Base-by-base conservation (phyloP, 2,888 invertebrate species). In the Boloria selene region DNA sequence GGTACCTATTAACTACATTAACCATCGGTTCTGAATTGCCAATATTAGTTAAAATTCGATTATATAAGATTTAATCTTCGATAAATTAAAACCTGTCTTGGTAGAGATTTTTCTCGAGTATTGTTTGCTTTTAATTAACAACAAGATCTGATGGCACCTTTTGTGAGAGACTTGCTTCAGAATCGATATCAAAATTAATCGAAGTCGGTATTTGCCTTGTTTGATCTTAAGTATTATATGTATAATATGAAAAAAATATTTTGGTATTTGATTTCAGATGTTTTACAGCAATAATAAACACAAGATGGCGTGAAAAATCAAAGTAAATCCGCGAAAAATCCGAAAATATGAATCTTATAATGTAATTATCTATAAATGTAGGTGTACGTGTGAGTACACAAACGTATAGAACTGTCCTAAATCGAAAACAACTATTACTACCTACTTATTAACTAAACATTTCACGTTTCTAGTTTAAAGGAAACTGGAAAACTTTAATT, bases 61-160 rank as follows among this genome's bases (percentile, higher is more conserved):
- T 69, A 64, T 53, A 22, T 51, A 51, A 69, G 70, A 70, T 65
- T 65, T 64, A 70, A 63, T 67, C 63, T 58, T 54, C 51, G 67
- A 61, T 67, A 69, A 67, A 69, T 69, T 69, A 65, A 68, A 65
- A 59, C 45, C 64, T 59, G 65, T 65, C 65, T 68, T 58, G 56
- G 63, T 13, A 67, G 70, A 58, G 63, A 64, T 66, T 68, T 70
- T 70, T 70, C 65, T 62, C 62, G 62, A 52, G 61, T 64, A 68
- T 68, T 74, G 72, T 74, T 74, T 73, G 71, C 70, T 71, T 74
- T 74, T 72, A 73, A 74, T 74, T 72, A 73, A 67, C 64, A 68
- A 53, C 66, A 60, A 50, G 58, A 62, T 66, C 44, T 56, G 64
- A 59, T 45, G 62, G 51, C 58, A 69, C 63, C 63, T 70, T 68